Percentiles rank a stretch among this genome's conserved stretches.
These are phyloP conservation scores for Globodera rostochiensis DNA, from an alignment of 1,140 invertebrate genomes.

Conservation along the genomic window DNA sequence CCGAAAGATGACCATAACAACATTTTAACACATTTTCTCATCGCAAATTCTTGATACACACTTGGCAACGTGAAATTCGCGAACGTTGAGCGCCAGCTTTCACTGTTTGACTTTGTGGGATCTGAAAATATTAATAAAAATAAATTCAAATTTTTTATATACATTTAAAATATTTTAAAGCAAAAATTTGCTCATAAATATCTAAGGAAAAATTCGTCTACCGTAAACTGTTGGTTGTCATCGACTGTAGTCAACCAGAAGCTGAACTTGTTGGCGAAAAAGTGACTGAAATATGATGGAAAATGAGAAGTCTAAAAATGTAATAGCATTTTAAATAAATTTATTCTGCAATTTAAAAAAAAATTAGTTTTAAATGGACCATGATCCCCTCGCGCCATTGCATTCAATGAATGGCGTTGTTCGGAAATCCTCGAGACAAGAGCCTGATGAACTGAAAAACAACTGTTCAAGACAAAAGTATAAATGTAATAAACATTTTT, in stretches of 20 bases:
- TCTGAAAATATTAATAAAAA: slow-evolving; percentile 68
- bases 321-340: too few relatives aligned
- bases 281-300: slow-evolving; percentile 71
- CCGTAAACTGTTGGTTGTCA: slow-evolving; percentile 73
- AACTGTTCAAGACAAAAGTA: background rate
- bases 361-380: slow-evolving; percentile 63
- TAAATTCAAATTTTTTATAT: background rate
- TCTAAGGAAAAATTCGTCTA: slow-evolving; percentile 34
- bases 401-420: slow-evolving; percentile 93
- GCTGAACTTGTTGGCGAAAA: slow-evolving; percentile 93
- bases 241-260: slow-evolving; percentile 98
- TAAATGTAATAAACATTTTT: background rate
- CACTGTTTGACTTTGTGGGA: slow-evolving; percentile 83
- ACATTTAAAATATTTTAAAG: background rate
- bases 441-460: slow-evolving; percentile 77
- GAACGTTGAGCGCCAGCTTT: slow-evolving; percentile 83
- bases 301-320: background rate
- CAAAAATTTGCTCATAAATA: slow-evolving; percentile 70
- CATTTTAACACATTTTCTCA: background rate
- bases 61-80: slow-evolving; percentile 88
- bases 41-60: slow-evolving; percentile 75
- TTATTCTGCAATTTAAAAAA: background rate
- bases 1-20: too few relatives aligned
- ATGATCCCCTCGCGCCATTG: slow-evolving; percentile 85
- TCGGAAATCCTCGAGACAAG: slow-evolving; percentile 93